Percentiles rank a stretch among this genome's conserved stretches.
phyloP scores from a whole-genome alignment of 2,113 vertebrate genomes.

The Tricholaema leucomelas region DNA sequence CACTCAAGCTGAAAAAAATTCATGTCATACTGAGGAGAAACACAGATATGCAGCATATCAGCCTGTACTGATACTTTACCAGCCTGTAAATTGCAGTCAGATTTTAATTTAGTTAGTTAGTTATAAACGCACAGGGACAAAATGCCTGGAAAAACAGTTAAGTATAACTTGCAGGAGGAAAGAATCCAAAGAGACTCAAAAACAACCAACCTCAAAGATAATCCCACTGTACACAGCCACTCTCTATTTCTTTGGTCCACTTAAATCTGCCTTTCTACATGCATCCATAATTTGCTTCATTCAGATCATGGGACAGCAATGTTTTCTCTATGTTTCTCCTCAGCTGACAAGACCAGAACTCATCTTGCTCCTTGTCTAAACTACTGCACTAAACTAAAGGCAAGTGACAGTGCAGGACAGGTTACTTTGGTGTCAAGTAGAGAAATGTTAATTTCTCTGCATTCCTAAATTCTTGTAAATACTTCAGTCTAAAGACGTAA shows the following conservation, averaged over 20 bases:
- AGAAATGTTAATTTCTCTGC: neutral
- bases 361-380: neutral
- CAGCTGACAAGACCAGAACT: neutral
- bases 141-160: neutral
- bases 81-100: neutral
- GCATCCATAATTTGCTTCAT: neutral
- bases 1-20: neutral
- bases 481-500: neutral
- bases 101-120: neutral
- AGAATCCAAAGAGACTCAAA: rapidly evolving
- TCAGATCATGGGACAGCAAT: neutral
- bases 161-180: neutral
- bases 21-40: neutral
- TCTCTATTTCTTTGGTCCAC: neutral
- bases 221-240: neutral
- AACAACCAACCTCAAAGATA: neutral
- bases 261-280: neutral
- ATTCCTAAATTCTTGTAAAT: neutral
- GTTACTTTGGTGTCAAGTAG: neutral
- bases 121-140: neutral
- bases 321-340: neutral
- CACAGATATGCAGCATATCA: neutral
- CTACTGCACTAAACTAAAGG: neutral
- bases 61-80: neutral
- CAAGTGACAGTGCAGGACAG: neutral